Evolutionary conservation across 2,113 vertebrate species (phyloP).

Genomic region (Promerops cafer): DNA sequence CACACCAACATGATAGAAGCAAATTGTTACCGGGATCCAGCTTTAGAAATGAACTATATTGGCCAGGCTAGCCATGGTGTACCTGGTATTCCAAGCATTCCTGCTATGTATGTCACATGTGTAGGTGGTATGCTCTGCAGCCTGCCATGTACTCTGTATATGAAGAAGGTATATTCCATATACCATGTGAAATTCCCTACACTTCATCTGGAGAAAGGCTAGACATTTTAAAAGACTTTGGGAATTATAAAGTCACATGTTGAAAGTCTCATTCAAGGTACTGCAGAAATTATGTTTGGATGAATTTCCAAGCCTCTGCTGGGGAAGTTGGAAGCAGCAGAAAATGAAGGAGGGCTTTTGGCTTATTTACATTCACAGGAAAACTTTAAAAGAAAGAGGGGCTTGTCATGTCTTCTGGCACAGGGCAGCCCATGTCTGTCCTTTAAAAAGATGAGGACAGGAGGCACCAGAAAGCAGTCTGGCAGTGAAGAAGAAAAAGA

Average conservation of each 20-base stretch:
- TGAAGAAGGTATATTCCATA: not conserved
- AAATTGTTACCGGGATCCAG: not conserved
- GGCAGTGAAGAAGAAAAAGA: not conserved
- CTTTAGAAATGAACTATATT: not conserved
- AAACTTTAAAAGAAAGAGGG: not conserved
- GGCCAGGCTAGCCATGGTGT: not conserved
- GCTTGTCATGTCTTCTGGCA: not conserved
- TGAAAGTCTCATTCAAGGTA: not conserved
- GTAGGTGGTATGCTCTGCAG: not conserved
- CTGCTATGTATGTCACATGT: rapidly evolving
- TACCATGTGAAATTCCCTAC: not conserved
- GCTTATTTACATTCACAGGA: not conserved
- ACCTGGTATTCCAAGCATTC: not conserved
- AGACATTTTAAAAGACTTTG: not conserved
- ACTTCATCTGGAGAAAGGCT: not conserved
- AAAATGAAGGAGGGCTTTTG: not conserved
- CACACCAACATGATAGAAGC: not conserved
- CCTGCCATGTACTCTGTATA: not conserved
- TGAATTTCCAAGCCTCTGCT: not conserved
- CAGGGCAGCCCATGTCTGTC: not conserved
- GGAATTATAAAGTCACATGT: not conserved
- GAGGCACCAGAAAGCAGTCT: not conserved
- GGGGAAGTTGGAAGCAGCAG: not conserved
- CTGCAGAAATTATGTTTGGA: not conserved
- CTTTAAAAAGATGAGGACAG: not conserved